Evolutionary conservation across 2,797 vertebrate species (phyloP).

Genomic region (Alca torda): DNA sequence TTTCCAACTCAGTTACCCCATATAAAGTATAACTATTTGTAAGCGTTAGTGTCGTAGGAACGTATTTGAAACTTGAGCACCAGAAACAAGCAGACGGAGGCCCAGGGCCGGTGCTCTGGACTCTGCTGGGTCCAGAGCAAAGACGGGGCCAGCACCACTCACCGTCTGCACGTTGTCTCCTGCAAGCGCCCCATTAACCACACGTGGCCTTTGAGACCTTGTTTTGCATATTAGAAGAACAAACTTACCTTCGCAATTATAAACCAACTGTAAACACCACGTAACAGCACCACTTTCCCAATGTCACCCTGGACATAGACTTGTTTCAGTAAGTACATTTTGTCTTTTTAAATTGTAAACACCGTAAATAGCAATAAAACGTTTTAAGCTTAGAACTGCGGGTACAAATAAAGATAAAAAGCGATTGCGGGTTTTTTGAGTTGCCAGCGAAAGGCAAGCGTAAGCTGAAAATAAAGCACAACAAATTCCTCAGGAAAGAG

Average conservation of each 20-base stretch:
- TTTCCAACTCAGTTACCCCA: neutral
- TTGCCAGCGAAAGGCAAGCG: neutral
- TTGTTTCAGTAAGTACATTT: neutral
- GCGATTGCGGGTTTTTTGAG: neutral
- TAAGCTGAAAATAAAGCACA: neutral
- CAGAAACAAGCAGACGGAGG: rapidly evolving
- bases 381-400: neutral
- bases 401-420: neutral
- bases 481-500: neutral
- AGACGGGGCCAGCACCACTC: neutral
- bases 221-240: rapidly evolving
- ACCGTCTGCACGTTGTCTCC: rapidly evolving
- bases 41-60: rapidly evolving
- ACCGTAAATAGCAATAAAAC: neutral
- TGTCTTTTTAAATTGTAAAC: neutral
- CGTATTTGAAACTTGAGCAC: rapidly evolving
- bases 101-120: too few relatives aligned
- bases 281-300: rapidly evolving
- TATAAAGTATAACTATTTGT: rapidly evolving
- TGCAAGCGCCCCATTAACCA: neutral
- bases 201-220: rapidly evolving
- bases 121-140: too few relatives aligned
- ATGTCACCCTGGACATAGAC: rapidly evolving
- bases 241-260: neutral
- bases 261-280: rapidly evolving